These are phyloP conservation scores for Lasioglossum malachurum DNA, from an alignment of 2,888 invertebrate genomes.

Conservation along the genomic window DNA sequence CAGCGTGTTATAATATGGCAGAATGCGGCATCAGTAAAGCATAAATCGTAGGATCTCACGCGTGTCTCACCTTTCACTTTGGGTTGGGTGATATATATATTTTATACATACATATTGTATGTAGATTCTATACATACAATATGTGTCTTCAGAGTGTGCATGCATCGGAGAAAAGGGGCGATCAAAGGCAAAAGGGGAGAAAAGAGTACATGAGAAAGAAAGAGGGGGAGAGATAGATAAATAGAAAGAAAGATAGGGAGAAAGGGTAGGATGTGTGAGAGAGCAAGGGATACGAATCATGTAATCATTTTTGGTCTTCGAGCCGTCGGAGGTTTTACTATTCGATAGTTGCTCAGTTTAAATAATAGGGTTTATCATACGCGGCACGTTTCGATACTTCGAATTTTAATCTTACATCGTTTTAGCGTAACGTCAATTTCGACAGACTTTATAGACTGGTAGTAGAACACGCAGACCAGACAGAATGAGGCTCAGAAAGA, in stretches of 20 bases:
- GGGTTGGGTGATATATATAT: slow-evolving; percentile 47
- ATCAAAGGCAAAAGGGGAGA: background rate
- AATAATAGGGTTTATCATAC: slow-evolving; percentile 55
- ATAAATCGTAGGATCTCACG: slow-evolving; percentile 79
- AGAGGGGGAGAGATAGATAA: background rate
- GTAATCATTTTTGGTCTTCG: slow-evolving; percentile 38
- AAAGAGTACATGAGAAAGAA: background rate
- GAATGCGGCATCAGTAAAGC: slow-evolving; percentile 84
- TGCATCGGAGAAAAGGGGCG: background rate
- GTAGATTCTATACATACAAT: slow-evolving; percentile 25
- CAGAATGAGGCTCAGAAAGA: background rate
- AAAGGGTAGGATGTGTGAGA: background rate
- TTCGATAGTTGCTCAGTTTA: slow-evolving; percentile 65
- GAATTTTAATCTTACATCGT: slow-evolving; percentile 66
- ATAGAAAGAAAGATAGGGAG: background rate
- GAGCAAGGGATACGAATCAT: background rate
- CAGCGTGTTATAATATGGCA: slow-evolving; percentile 82
- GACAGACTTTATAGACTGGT: slow-evolving; percentile 77
- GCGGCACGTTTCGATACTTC: slow-evolving; percentile 65
- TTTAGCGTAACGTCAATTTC: slow-evolving; percentile 68
- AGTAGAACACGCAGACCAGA: slow-evolving; percentile 47
- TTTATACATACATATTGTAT: slow-evolving; percentile 13
- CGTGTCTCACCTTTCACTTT: slow-evolving; percentile 45
- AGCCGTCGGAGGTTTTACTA: slow-evolving; percentile 63
- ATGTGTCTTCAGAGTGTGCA: slow-evolving; percentile 62